phyloP scores from a whole-genome alignment of 2,113 vertebrate genomes.

The Scartelaos histophorus region DNA sequence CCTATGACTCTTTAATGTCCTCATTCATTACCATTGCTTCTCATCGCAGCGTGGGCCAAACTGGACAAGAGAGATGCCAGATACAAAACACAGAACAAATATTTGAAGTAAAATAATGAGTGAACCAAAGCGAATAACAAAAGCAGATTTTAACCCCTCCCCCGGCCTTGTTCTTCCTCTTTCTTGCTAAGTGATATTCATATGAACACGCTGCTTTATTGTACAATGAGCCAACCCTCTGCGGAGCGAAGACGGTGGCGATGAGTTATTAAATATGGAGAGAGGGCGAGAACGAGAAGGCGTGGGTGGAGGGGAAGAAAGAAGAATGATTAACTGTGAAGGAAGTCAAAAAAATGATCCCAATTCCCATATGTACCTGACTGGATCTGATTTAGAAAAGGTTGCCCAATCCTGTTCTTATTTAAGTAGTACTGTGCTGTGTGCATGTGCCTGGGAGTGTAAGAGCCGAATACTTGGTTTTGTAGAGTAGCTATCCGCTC shows the following conservation, averaged over 20 bases:
- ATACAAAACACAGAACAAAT: constrained; percentile 3
- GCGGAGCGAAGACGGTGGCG: constrained; percentile 65
- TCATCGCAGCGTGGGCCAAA: constrained; percentile 43
- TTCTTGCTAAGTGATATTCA: constrained; percentile 66
- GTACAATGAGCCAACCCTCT: constrained; percentile 58
- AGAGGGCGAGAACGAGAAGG: constrained; percentile 58
- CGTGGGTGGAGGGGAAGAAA: constrained; percentile 53
- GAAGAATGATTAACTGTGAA: constrained; percentile 72
- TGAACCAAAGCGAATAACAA: constrained; percentile 30
- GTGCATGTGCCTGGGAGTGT: constrained; percentile 9
- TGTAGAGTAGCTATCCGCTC: constrained; percentile 55
- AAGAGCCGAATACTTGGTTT: constrained; percentile 53
- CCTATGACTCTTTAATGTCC: constrained; percentile 77
- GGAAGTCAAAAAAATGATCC: constrained; percentile 69
- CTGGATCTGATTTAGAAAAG: constrained; percentile 73
- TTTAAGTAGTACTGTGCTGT: constrained; percentile 53
- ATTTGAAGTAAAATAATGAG: constrained; percentile 23
- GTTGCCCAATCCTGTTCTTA: constrained; percentile 63
- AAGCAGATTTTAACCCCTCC: constrained; percentile 32
- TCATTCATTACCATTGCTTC: constrained; percentile 76
- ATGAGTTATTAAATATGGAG: constrained; percentile 76
- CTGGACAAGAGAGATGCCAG: constrained; percentile 36
- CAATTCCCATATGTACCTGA: constrained; percentile 66
- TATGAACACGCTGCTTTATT: constrained; percentile 68
- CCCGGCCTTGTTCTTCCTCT: constrained; percentile 26